Evolutionary conservation across 2,113 vertebrate species (phyloP), one percentile per base, ranked within the genome.

Genomic region (Tretioscincus oriximinensis): DNA sequence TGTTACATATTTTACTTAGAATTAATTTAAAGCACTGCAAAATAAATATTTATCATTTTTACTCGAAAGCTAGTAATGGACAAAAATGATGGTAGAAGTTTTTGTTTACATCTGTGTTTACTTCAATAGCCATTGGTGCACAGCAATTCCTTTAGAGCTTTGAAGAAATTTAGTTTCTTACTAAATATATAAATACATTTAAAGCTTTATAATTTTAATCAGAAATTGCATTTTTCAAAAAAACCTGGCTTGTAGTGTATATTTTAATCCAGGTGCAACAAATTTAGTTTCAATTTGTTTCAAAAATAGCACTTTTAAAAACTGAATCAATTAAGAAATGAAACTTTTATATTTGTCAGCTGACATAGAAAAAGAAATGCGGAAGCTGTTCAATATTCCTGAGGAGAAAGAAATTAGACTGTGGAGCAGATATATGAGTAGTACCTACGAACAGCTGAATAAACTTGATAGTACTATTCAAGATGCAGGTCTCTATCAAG

Each of bases 341-440:
- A 35, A 24, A 35, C 31, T 73, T 80, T 72, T 84, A 6, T 0
- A 29, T 28, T 90, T 66, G 80, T 67, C 89, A 99, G 98, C 97
- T 82, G 96, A 95, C 22, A 97, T 99, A 0, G 97, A 98, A 91
- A 99, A 98, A 88, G 96, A 98, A 88, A 98, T 99, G 97, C 95
- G 97, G 88, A 96, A 94, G 51, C 90, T 98, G 7, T 99, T 99
- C 88, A 95, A 96, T 84, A 98, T 99, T 85, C 94, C 97, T 51
- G 91, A 89, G 8, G 97, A 97, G 84, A 97, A 97, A 73, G 98
- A 99, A 89, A 97, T 97, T 1, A 95, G 98, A 72, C 95, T 99
- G 69, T 99, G 98, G 98, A 99, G 96, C 93, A 98, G 96, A 81
- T 99, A 98, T 71, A 97, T 97, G 96, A 97, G 94, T 89, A 98